These are phyloP conservation scores for Zonitis immaculata DNA, from an alignment of 2,888 invertebrate genomes.

Conservation along the genomic window DNA sequence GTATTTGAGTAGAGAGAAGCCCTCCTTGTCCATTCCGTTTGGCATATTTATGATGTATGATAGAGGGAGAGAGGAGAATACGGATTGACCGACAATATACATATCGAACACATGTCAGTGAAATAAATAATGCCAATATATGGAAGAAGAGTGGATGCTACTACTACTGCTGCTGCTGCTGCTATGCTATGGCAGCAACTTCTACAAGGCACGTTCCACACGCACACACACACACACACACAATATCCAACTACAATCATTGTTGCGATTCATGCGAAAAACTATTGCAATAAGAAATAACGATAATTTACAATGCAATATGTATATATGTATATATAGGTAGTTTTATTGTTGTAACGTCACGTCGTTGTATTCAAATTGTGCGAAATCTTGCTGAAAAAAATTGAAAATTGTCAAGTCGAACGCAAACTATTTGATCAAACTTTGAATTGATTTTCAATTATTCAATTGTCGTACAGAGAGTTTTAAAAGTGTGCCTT, in stretches of 20 bases:
- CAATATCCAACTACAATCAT: too few species aligned
- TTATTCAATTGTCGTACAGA: constrained; percentile 11
- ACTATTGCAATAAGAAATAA: too few species aligned
- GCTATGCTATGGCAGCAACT: constrained; percentile 25
- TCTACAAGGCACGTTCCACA: constrained; percentile 21
- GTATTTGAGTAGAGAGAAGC: too few species aligned
- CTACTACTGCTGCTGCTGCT: too few species aligned
- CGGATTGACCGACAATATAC: constrained; percentile 48
- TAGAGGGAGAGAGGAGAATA: constrained; percentile 40
- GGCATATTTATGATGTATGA: constrained; percentile 44
- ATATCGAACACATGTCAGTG: constrained; percentile 48
- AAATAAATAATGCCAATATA: constrained; percentile 48
- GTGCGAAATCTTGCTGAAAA: background rate
- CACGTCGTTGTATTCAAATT: constrained; percentile 1
- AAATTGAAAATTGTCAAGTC: background rate
- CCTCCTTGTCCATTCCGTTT: constrained; percentile 34
- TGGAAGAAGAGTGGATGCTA: constrained; percentile 21
- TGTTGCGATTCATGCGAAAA: background rate
- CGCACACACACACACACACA: too few species aligned
- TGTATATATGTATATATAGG: too few species aligned
- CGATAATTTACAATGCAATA: too few species aligned
- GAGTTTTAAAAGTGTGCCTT: constrained; percentile 13
- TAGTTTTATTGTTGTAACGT: background rate
- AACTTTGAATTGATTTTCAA: constrained; percentile 17
- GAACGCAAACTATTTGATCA: background rate